Conservation (phyloP, 53 echinoderm and acorn worm species). For the Echinometra lucunter region DNA sequence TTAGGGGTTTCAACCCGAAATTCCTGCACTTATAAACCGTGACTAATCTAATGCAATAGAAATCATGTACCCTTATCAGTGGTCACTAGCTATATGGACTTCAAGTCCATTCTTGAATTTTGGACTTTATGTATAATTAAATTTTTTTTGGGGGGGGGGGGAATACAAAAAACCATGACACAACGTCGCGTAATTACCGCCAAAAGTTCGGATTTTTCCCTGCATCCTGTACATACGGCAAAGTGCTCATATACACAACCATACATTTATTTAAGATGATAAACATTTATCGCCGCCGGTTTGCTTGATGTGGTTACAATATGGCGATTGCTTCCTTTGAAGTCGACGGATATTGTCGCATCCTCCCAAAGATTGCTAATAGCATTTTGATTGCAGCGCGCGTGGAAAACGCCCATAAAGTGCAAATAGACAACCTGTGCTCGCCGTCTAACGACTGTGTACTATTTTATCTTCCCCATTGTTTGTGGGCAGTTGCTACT, state of each 20-base stretch:
- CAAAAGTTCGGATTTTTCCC: constrained; percentile 20
- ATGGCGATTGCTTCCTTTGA: constrained; percentile 48
- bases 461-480: neutral
- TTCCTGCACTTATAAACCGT: neutral
- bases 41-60: neutral
- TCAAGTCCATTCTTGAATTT: neutral
- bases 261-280: neutral
- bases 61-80: neutral
- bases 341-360: constrained; percentile 23
- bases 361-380: constrained; percentile 27
- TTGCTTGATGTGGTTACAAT: constrained; percentile 50
- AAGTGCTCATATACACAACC: neutral
- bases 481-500: neutral
- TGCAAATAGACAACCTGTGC: constrained; percentile 47
- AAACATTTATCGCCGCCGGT: constrained; percentile 14
- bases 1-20: neutral
- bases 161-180: neutral
- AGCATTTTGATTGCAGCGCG: constrained; percentile 39
- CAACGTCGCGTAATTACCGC: constrained; percentile 40
- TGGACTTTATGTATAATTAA: neutral
- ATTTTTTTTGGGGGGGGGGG: no score
- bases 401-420: constrained; percentile 50
- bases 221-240: constrained; percentile 20
- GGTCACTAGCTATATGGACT: neutral
- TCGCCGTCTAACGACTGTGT: neutral